Conservation (phyloP, 2,797 vertebrate genomes). For the Artibeus jamaicensis region DNA sequence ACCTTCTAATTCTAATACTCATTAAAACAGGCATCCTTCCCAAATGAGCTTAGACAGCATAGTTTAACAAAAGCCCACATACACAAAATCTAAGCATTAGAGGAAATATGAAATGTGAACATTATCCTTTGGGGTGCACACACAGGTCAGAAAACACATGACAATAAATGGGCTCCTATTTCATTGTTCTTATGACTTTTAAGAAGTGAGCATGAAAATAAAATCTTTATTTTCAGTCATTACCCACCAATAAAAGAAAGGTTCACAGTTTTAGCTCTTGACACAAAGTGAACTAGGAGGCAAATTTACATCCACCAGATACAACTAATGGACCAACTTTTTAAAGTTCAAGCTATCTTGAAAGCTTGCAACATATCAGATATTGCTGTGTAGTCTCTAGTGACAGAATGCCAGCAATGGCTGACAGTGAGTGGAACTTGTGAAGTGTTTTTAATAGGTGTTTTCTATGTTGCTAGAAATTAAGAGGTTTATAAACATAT, state of each 20-base stretch:
- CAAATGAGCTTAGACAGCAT: not conserved
- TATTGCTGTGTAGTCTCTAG: conserved; percentile 49
- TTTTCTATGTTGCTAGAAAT: conserved; percentile 51
- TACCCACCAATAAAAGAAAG: conserved; percentile 79
- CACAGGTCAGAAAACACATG: not conserved
- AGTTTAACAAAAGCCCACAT: not conserved
- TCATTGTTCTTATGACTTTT: conserved; percentile 75
- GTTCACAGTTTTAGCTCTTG: conserved; percentile 83
- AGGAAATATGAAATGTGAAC: not conserved
- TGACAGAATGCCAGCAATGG: conserved; percentile 41
- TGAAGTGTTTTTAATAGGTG: conserved; percentile 22
- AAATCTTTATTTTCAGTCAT: conserved; percentile 86
- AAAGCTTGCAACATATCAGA: conserved; percentile 41
- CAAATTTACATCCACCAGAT: conserved; percentile 79
- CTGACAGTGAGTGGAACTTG: not conserved
- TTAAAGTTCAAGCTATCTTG: conserved; percentile 61
- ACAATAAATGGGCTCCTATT: conserved; percentile 50
- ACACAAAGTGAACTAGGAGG: conserved; percentile 82
- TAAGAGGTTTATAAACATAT: conserved; percentile 32
- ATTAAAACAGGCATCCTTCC: not conserved
- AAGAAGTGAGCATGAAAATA: conserved; percentile 86
- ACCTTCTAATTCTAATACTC: not conserved
- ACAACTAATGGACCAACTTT: conserved; percentile 66
- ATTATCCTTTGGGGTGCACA: not conserved
- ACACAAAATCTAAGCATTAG: conserved; percentile 12